phyloP scores from a whole-genome alignment of 2,888 invertebrate genomes.

The Drosophila bunnanda region DNA sequence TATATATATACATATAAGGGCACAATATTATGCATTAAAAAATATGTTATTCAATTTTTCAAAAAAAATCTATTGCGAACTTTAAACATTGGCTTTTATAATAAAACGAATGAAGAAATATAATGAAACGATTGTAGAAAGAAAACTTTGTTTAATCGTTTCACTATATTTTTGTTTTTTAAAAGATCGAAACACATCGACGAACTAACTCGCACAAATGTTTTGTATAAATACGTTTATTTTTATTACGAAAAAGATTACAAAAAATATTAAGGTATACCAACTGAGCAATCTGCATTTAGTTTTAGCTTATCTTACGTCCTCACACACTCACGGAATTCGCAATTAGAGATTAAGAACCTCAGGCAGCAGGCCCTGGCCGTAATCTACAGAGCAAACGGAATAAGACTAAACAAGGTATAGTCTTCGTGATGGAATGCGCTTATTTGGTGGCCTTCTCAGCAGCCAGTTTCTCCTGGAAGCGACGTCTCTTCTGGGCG shows the following conservation, averaged over 20 bases:
- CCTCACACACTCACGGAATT: conserved; percentile 2
- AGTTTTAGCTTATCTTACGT: conserved; percentile 30
- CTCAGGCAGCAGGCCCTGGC: conserved; percentile 3
- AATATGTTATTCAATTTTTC: too few species aligned
- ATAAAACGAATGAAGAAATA: too few species aligned
- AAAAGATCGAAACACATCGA: background rate
- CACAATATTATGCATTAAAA: too few species aligned
- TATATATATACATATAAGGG: too few species aligned
- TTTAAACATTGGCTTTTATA: too few species aligned
- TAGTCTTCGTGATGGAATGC: conserved; percentile 33
- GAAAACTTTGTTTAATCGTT: too few species aligned
- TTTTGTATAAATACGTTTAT: conserved; percentile 27
- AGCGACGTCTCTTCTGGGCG: conserved; percentile 88
- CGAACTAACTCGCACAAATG: background rate
- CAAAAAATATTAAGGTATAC: conserved; percentile 29
- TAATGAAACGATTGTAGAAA: too few species aligned
- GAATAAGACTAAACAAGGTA: conserved; percentile 28
- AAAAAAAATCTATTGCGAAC: too few species aligned
- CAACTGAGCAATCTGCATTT: conserved; percentile 10
- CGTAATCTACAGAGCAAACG: conserved; percentile 29
- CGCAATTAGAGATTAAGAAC: conserved; percentile 29
- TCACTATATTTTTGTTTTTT: too few species aligned
- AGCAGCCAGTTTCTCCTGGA: conserved; percentile 72
- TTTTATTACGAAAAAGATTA: conserved; percentile 31
- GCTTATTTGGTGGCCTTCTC: conserved; percentile 54